phyloP scores from a whole-genome alignment of 1,140 invertebrate species.

The Bombus pascuorum region DNA sequence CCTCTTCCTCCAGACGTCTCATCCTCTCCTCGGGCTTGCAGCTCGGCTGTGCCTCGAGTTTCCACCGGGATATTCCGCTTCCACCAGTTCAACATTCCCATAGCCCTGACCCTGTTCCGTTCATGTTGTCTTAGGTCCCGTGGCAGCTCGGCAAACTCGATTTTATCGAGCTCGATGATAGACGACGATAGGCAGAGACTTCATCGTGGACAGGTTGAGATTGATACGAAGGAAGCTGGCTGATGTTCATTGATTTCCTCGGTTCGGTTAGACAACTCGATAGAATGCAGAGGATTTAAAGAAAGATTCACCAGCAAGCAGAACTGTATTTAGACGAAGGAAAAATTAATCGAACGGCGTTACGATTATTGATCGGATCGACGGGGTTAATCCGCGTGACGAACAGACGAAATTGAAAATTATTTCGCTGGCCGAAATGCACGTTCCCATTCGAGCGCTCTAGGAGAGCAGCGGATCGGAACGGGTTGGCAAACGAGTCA shows the following conservation, averaged over 20 bases:
- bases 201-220: background rate
- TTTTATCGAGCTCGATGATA: background rate
- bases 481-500: conserved; percentile 12
- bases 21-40: background rate
- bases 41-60: background rate
- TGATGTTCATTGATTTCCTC: conserved; percentile 28
- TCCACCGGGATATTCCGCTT: background rate
- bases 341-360: background rate
- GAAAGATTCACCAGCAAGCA: background rate
- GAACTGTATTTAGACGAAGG: background rate
- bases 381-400: background rate
- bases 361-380: background rate
- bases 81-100: background rate
- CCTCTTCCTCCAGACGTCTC: conserved; percentile 30
- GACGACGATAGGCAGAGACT: background rate
- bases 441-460: background rate
- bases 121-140: background rate
- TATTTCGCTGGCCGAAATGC: conserved; percentile 5
- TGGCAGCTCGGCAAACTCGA: background rate
- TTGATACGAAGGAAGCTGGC: background rate
- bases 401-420: background rate
- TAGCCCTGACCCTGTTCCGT: conserved; percentile 12
- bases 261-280: background rate
- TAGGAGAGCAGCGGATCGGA: background rate
- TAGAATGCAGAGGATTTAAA: background rate